Base-by-base conservation (phyloP, 2,113 vertebrate genomes). In the Triplophysa rosa region DNA sequence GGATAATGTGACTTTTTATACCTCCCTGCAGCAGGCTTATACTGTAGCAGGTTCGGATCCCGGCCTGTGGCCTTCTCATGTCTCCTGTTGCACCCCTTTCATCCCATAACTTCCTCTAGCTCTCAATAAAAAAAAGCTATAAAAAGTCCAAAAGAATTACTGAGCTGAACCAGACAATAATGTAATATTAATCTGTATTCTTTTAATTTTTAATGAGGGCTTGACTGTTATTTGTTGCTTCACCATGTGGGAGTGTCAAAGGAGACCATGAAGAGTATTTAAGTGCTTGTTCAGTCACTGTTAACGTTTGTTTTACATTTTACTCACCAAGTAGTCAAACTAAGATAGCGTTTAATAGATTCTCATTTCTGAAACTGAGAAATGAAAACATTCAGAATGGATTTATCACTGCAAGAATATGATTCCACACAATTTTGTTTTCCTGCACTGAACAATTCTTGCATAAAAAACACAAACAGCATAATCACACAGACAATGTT, bases 381-480 rank as follows among this genome's bases (percentile, higher is more conserved):
- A 37, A 7, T 0, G 5, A 37, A 37, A 37, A 8, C 33, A 37
- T 6, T 0, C 45, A 80, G 8, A 26, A 83, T 83, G 82, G 71
- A 80, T 65, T 16, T 67, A 69, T 75, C 49, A 29, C 45, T 59
- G 40, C 61, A 37, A 52, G 64, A 85, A 58, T 49, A 24, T 1
- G 13, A 66, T 59, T 29, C 49, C n/a, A 21, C 37, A 17, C 17
- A 56, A 1, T 82, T 89, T 19, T 92, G 89, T 83, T 93, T 88
- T 1, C 65, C 87, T 69, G 37, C 67, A 13, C 67, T 65, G 1
- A 92, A 93, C 8, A 77, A 84, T n/a, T 92, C 91, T 63, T 92
- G 92, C 45, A 40, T 74, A 21, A 89, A 87, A 83, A 84, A 78
- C 0, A 13, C 83, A 29, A 83, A 88, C 45, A 66, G 86, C 5